Evolutionary conservation across 2,113 vertebrate species (phyloP), one percentile per base, ranked within the genome.

Genomic region (Pithys albifrons): DNA sequence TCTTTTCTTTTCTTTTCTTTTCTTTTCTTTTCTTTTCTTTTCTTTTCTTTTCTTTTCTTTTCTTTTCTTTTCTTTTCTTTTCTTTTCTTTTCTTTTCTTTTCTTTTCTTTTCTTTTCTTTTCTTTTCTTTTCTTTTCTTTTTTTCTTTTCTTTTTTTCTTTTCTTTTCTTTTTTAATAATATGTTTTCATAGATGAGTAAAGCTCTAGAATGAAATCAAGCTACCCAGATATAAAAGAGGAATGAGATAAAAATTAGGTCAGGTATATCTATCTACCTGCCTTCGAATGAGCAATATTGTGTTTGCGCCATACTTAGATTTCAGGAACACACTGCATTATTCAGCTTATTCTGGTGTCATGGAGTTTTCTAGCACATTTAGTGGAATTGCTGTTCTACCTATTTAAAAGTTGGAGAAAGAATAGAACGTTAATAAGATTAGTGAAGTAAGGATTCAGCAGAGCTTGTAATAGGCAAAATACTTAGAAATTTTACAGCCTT

Each of bases 211-310:
- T 55, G 15, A 95, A 89, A 64, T 66, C 39, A 86, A 83, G 19
- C 6, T n/a, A 23, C 20, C 27, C 7, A 83, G 28, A n/a, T 80
- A 23, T 20, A 49, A 76, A 88, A 90, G 51, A 43, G 2, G 16
- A 65, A n/a, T 57, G 35, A 89, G 61, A 46, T 5, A 73, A 86
- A 89, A 91, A 39, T 37, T 20, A 29, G 19, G 6, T 62, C 14
- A n/a, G 0, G 0, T 54, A 2, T 58, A 14, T 58, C 45, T 61
- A 19, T 46, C 28, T 37, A 33, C 18, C 12, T 71, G 48, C 14
- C 37, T 85, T 84, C 73, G 51, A 55, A 71, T 22, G 78, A 10
- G 16, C 73, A 73, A 29, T 0, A 14, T 19, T 58, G 1, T 20
- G 17, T 79, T 57, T 73, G 43, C 49, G 33, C 29, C 67, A 23